These are phyloP conservation scores for Apteryx mantelli DNA, from an alignment of 2,113 vertebrate species.

Conservation along the genomic window DNA sequence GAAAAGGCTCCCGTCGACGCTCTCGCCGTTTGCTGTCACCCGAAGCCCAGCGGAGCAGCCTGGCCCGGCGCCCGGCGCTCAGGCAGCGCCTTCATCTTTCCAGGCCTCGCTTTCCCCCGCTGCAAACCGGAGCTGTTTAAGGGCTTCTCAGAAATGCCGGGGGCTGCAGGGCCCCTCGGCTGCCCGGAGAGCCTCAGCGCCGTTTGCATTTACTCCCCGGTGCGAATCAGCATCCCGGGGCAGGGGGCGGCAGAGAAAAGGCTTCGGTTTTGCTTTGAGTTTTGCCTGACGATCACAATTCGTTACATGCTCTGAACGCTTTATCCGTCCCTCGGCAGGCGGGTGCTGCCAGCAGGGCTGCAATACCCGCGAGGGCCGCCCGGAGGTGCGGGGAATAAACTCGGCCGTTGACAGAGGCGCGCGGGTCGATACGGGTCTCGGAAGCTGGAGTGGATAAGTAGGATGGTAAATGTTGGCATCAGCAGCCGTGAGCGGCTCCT, in stretches of 20 bases:
- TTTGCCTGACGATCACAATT: constrained; percentile 17
- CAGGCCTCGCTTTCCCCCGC: not conserved
- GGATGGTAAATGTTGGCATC: constrained; percentile 73
- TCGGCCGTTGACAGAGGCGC: constrained; percentile 36
- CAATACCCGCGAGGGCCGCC: not conserved
- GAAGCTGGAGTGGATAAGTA: constrained; percentile 68
- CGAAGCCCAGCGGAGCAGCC: no score
- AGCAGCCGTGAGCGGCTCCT: constrained; percentile 67
- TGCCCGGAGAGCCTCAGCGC: not conserved
- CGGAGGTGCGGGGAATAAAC: constrained; percentile 38
- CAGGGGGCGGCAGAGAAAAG: not conserved
- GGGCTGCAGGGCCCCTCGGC: not conserved
- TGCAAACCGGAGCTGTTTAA: not conserved
- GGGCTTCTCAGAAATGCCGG: not conserved
- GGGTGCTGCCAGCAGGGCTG: constrained; percentile 48
- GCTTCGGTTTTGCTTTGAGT: constrained; percentile 6
- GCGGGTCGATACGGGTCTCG: constrained; percentile 64
- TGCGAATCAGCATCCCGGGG: not conserved
- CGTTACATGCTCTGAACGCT: constrained; percentile 39
- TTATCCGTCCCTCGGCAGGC: not conserved
- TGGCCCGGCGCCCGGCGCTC: not conserved
- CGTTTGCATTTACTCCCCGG: not conserved
- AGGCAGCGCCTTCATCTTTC: not conserved
- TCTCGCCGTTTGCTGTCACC: no score
- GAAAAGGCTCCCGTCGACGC: no score